Percentiles rank a stretch among this genome's conserved stretches.
Evolutionary conservation across 1,140 invertebrate species (phyloP).

Genomic region (Coenobita brevimanus): DNA sequence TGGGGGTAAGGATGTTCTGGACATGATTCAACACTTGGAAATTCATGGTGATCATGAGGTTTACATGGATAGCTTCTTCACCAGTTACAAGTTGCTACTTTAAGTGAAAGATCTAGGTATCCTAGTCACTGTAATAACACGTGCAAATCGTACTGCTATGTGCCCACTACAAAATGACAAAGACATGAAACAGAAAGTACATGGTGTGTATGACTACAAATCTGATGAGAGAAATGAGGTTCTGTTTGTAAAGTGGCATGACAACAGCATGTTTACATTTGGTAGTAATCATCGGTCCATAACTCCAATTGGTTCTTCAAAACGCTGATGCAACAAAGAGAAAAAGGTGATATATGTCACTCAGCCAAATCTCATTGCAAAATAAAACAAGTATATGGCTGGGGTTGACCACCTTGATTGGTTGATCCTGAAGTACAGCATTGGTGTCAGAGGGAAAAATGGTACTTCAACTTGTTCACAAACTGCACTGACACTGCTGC

Average conservation of each 20-base stretch:
- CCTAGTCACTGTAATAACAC: constrained; percentile 37
- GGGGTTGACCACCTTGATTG: constrained; percentile 45
- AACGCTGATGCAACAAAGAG: constrained; percentile 39
- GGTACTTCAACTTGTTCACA: no score
- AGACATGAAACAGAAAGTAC: constrained; percentile 22
- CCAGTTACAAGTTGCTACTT: constrained; percentile 44
- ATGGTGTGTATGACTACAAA: constrained; percentile 30
- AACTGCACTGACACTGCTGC: no score
- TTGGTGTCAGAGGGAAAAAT: no score
- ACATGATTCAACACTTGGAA: constrained; percentile 33
- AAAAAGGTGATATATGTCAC: constrained; percentile 20
- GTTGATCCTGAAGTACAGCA: constrained; percentile 5
- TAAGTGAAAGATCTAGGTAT: constrained; percentile 31
- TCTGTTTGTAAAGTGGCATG: not conserved
- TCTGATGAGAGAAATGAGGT: constrained; percentile 34
- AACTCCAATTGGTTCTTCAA: not conserved
- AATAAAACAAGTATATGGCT: constrained; percentile 7
- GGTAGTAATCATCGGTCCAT: not conserved
- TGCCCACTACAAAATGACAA: constrained; percentile 30
- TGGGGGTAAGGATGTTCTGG: constrained; percentile 31
- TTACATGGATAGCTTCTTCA: constrained; percentile 37
- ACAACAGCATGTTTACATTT: no score
- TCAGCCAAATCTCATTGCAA: constrained; percentile 21
- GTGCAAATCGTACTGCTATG: constrained; percentile 19
- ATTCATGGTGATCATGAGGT: constrained; percentile 32